Evolutionary conservation across 2,888 invertebrate species (phyloP).

Genomic region (Lasioglossum vierecki): DNA sequence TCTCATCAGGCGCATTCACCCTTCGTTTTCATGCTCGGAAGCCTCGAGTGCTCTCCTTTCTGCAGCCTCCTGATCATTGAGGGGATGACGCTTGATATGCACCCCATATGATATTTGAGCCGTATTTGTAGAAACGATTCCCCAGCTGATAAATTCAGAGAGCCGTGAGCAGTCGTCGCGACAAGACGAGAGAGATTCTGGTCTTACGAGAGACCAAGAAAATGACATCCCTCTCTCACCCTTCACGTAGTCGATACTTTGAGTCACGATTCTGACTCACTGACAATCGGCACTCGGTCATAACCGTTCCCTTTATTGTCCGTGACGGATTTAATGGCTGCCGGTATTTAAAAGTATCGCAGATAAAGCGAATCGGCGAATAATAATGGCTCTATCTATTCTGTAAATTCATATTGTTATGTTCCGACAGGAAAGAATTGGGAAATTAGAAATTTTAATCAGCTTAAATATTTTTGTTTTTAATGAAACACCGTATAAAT

Average conservation of each 20-base stretch:
- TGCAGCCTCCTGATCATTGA: constrained; percentile 58
- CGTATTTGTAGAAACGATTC: constrained; percentile 69
- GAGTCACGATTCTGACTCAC: constrained; percentile 59
- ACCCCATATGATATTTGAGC: constrained; percentile 65
- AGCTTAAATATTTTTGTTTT: too few relatives aligned
- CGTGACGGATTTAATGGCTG: constrained; percentile 51
- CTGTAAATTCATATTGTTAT: too few relatives aligned
- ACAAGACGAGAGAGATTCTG: constrained; percentile 30
- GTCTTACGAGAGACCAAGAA: constrained; percentile 19
- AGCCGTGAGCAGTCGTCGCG: constrained; percentile 52
- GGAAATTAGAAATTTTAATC: too few relatives aligned
- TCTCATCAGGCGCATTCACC: constrained; percentile 58
- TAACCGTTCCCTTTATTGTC: constrained; percentile 55
- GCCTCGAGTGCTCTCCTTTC: constrained; percentile 57
- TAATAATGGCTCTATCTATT: too few relatives aligned
- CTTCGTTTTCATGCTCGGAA: constrained; percentile 60
- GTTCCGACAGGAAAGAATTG: too few relatives aligned
- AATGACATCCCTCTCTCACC: constrained; percentile 20
- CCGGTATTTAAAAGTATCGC: constrained; percentile 26
- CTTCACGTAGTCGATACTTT: constrained; percentile 52
- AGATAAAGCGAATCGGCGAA: background rate
- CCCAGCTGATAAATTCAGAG: constrained; percentile 72
- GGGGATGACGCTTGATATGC: constrained; percentile 63
- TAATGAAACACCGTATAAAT: too few relatives aligned
- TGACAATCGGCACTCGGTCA: constrained; percentile 44